phyloP scores from a whole-genome alignment of 2,113 vertebrate species.

The Ailurus styani region DNA sequence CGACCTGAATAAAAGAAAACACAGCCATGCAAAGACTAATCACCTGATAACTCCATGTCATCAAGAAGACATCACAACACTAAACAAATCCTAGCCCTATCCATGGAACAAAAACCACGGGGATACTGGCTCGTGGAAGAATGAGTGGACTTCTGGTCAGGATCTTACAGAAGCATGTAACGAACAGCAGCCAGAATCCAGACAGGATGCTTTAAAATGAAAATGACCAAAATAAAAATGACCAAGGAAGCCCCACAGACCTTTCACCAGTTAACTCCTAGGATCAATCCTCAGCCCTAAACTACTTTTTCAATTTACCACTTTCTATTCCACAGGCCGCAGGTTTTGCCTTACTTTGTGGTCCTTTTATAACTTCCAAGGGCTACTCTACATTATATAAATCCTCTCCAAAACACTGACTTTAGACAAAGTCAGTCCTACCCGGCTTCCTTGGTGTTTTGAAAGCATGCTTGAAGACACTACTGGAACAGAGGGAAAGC shows the following conservation, averaged over 20 bases:
- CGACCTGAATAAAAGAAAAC: not conserved
- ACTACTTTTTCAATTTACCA: not conserved
- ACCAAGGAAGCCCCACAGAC: not conserved
- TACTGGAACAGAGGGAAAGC: not conserved
- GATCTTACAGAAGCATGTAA: not conserved
- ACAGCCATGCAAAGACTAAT: not conserved
- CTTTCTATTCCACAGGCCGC: not conserved
- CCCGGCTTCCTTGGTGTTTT: not conserved
- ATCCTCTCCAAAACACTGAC: not conserved
- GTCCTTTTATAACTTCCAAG: not conserved
- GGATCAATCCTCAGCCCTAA: not conserved
- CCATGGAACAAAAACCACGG: not conserved
- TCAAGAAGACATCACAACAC: not conserved
- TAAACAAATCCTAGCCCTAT: not conserved
- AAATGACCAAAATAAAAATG: not conserved
- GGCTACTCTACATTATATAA: not conserved
- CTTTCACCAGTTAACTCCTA: not conserved
- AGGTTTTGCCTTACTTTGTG: not conserved
- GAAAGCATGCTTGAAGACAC: not conserved
- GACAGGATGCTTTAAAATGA: not conserved
- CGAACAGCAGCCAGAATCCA: not conserved
- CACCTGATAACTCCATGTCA: not conserved
- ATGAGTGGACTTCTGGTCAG: not conserved
- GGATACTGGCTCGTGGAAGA: not conserved
- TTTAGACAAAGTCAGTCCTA: not conserved